Evolutionary conservation across 2,797 vertebrate species (phyloP), one percentile per base, ranked within the genome.

Genomic region (Petrocephalus schoutedeni): DNA sequence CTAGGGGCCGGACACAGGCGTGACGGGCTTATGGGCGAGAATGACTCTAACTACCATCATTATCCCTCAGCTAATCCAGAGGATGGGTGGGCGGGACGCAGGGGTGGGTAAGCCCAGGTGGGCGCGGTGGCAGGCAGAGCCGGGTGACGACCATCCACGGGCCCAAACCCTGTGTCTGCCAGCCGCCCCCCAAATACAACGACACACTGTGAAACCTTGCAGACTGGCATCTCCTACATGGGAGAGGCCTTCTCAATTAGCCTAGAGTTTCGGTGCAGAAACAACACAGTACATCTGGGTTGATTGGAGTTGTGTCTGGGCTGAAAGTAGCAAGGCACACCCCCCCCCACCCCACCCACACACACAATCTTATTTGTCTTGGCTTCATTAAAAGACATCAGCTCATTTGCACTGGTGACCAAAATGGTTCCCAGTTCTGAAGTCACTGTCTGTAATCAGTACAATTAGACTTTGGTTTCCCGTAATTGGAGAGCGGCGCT

Each of bases 31-130:
- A 95, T 90, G 90, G 91, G 93, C 93, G 92, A 91, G 93, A 94
- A 94, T 94, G 93, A 92, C 94, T 93, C 92, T 95, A 95, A 95
- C 94, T 95, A 93, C 94, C 94, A 95, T 95, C 95, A 94, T 95
- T 96, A 90, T 93, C 93, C 94, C 95, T 93, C 95, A 95, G 94
- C 92, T 94, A 86, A 88, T 93, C 93, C 90, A 91, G 59, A 89
- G 93, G 93, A 94, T 85, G 41, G 89, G 89, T 91, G 85, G 89
- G 19, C 90, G 58, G 89, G 74, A 53, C 2, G 56, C 16, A 2
- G 53, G 36, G 87, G 10, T 21, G 53, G 59, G 87, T 83, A n/a
- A 89, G 87, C 67, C 5, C 2, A n/a, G 4, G 71, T n/a, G 21
- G 87, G n/a, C n/a, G 4, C 9, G 16, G 53, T 10, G n/a, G 16